Evolutionary conservation across 2,113 vertebrate genomes (phyloP), one percentile per base, ranked within the genome.

Genomic region (Mustela nigripes): DNA sequence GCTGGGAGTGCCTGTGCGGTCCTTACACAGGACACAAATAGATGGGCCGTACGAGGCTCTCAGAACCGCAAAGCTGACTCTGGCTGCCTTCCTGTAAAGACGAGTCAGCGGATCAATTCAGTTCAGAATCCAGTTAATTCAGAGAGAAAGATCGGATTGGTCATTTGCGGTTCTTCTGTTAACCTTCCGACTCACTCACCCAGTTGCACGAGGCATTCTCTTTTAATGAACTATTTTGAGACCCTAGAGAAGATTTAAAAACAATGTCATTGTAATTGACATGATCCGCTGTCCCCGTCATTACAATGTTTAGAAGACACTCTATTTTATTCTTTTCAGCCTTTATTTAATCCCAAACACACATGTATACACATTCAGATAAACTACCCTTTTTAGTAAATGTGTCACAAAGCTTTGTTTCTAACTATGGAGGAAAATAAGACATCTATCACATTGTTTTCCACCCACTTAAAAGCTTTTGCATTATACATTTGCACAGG

Each of bases 331-430:
- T 60, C 48, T 82, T 93, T 67, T 58, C 5, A 62, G 50, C 7
- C 14, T 56, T 62, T 83, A 7, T 65, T 94, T 88, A 50, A 76
- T 89, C 24, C 88, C 62, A 33, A 71, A 39, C 78, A 73, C 33
- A 28, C 69, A 16, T 26, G 56, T 42, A 19, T 48, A 5, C 36
- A 80, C 22, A 28, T 74, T 42, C n/a, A 36, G 31, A 89, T 79
- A 88, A 89, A 73, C 56, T 18, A 76, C 60, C 63, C 82, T 28
- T 71, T 93, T 60, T 67, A n/a, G 42, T 62, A 56, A 95, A 62
- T 36, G 21, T 92, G 78, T 79, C 92, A 56, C 92, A 45, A 50
- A 89, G 63, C 65, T 97, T 94, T 83, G 86, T 89, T 95, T 93
- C 31, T 60, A 78, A 56, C 81, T 14, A 11, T 4, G 53, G 69